These are phyloP conservation scores for Myioborus miniatus DNA, from an alignment of 2,797 vertebrate species.

Conservation along the genomic window DNA sequence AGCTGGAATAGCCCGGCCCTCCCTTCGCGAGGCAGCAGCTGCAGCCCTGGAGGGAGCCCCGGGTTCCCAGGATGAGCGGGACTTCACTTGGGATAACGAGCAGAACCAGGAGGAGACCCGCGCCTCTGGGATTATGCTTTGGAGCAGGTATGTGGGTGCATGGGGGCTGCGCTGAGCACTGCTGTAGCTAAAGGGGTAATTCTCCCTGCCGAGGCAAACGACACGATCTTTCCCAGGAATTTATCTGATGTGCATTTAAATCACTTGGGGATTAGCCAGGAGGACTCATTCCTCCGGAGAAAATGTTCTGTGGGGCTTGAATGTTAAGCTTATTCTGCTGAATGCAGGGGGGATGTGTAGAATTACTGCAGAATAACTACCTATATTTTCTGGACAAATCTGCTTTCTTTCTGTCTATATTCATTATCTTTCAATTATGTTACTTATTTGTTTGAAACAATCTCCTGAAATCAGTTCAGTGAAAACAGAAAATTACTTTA, in stretches of 20 bases:
- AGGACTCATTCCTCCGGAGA: not conserved
- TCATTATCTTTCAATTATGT: not conserved
- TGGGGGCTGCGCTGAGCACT: not conserved
- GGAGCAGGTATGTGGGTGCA: constrained; percentile 66
- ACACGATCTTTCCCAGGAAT: not conserved
- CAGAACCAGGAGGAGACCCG: not conserved
- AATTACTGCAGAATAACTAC: not conserved
- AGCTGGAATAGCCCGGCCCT: not conserved
- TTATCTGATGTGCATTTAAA: not conserved
- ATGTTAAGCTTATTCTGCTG: not conserved
- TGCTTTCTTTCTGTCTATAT: not conserved
- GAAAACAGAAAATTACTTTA: not conserved
- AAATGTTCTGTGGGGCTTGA: not conserved
- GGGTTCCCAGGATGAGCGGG: not conserved
- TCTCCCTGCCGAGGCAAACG: not conserved
- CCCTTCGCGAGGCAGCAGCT: not conserved
- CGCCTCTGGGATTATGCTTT: not conserved
- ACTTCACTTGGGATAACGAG: not conserved
- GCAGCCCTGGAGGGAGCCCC: not conserved
- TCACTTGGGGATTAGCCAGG: not conserved
- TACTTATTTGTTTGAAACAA: not conserved
- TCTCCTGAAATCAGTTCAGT: not conserved
- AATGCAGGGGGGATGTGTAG: not conserved
- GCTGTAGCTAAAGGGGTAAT: not conserved
- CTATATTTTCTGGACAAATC: not conserved